Base-by-base conservation (phyloP, 1,140 invertebrate species). In the Ceratosolen fusciceps region DNA sequence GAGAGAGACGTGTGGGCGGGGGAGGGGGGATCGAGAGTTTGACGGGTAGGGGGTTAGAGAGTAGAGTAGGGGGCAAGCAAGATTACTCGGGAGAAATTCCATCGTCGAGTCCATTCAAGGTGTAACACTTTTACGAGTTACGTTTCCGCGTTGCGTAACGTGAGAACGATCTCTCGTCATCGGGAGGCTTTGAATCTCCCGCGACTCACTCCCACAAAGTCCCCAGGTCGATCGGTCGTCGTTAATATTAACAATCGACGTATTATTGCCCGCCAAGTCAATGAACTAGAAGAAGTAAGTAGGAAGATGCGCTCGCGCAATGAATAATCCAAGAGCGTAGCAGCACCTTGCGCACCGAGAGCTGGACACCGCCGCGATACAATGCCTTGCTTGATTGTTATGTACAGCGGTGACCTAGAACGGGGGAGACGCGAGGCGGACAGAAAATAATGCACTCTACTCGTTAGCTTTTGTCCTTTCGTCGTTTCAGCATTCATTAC, bases 101-200 rank as follows among this genome's bases (percentile, higher is more conserved):
- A 82, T 77, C 80, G 76, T 75, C 62, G 31, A 29, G 26, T 16
- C 77, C 77, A 72, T 73, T 73, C 56, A 79, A 79, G 77, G 77
- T 67, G 77, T 79, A 79, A 79, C 79, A 80, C 79, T 76, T 79
- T 79, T 79, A 79, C 71, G 47, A 79, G 79, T 80, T 80, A 80
- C 79, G 79, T 76, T 75, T 80, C 73, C 72, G 79, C 73, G 73
- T 80, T 80, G 79, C 79, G 79, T 76, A 80, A 80, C 49, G 31
- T 49, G 56, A 72, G 73, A 80, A 58, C 52, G 34, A 68, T 67
- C 31, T 39, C 70, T 52, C 70, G 26, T 77, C 52, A 77, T 74
- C 56, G 73, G 16, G 34, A 19, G 3, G 34, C 71, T 37, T 72
- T 73, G 49, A 74, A 74, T 74, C 37, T 74, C 37, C 47, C 39